Base-by-base conservation (phyloP, 2,797 vertebrate species). In the Periophthalmus magnuspinnatus region DNA sequence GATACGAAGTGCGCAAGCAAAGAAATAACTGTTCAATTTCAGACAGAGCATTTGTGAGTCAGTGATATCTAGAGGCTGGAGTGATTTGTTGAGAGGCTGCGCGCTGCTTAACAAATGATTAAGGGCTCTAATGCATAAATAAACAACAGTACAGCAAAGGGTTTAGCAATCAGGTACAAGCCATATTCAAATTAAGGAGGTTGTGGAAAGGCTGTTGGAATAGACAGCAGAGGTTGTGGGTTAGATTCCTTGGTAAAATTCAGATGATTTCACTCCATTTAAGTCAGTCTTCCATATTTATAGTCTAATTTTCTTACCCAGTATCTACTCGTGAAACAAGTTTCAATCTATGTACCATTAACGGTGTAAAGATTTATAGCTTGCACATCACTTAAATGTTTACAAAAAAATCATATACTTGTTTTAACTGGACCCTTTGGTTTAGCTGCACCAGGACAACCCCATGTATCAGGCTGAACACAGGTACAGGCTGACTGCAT, bases 21-120 rank as follows among this genome's bases (percentile, higher is more conserved):
- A n/a, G 33, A 2, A 21, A 61, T 38, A 21, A 7, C 14, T 17
- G 4, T 32, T 19, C 11, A 6, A 1, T 62, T 62, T 45, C 36
- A 24, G 19, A 60, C 32, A 16, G 16, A n/a, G 55, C 16, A 6
- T 22, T 22, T 22, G 59, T 41, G 34, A 41, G 59, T 13, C 34
- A n/a, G n/a, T 62, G n/a, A 7, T 24, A 16, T 41, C 21, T 7
- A 0, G 14, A 13, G 10, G 16, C 36, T 6, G 11, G 36, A 62
- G 60, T 45, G 60, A 45, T 62, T 62, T 22, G 36, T 22, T 2
- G 10, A 45, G 36, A 45, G 60, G 59, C 33, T 45, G 41, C 0
- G 32, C 17, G 58, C 58, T 60, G 58, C 8, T 62, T 45, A 22
- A 62, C 36, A 13, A 5, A 13, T 62, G 34, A 62, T 62, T 62